Percentiles rank a stretch among this genome's conserved stretches.
Conservation (phyloP, 2,888 invertebrate genomes). For the Drosophila gaucha region DNA sequence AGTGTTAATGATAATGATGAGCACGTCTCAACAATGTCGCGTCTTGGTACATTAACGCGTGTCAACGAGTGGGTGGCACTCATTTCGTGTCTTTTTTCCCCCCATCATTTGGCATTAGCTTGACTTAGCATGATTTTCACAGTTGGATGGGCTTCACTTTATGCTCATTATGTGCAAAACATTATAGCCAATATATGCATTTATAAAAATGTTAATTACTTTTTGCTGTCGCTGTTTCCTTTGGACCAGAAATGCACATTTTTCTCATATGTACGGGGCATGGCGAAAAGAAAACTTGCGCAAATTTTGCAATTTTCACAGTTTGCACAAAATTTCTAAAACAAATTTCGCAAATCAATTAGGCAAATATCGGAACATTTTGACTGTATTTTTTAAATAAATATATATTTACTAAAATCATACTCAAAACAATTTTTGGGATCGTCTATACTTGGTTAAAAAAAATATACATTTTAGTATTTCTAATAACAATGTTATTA, state of each 20-base stretch:
- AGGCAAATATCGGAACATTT: too few species aligned
- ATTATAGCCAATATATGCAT: conserved; percentile 20
- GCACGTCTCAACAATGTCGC: conserved; percentile 23
- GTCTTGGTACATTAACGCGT: conserved; percentile 24
- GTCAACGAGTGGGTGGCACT: conserved; percentile 40
- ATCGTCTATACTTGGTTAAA: too few species aligned
- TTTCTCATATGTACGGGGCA: too few species aligned
- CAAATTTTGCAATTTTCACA: background rate
- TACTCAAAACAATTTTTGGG: too few species aligned
- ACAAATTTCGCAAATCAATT: background rate
- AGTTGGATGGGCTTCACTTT: background rate
- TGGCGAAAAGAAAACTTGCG: background rate
- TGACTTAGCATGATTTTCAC: conserved; percentile 9
- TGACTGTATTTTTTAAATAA: too few species aligned
- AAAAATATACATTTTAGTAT: background rate
- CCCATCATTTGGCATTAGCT: conserved; percentile 16
- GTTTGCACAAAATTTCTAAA: too few species aligned
- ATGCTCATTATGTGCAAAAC: conserved; percentile 16
- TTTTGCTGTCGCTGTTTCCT: background rate
- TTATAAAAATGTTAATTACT: conserved; percentile 12
- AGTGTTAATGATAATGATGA: conserved; percentile 50
- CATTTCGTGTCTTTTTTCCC: conserved; percentile 1
- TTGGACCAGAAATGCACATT: conserved; percentile 1
- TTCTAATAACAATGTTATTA: background rate
- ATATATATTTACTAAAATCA: too few species aligned